Evolutionary conservation across 2,113 vertebrate species (phyloP), one percentile per base, ranked within the genome.

Genomic region (Halcyon senegalensis): DNA sequence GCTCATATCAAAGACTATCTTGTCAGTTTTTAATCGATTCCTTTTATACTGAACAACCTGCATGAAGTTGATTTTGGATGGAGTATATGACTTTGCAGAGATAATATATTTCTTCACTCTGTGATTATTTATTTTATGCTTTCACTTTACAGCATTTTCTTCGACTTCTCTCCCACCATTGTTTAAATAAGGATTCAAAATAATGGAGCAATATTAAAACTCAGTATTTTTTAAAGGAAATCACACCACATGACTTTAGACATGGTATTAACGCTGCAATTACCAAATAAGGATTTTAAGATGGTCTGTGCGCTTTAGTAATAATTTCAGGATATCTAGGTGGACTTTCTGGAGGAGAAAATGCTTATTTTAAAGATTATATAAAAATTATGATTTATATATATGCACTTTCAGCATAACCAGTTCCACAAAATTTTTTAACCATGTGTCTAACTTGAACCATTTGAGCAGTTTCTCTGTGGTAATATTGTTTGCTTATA

Each of bases 1-100:
- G 84, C 70, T 84, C 87, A 87, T 58, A 91, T 96, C 91, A 96
- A 92, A 87, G 81, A 39, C 30, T 92, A 62, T 74, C 12, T 44
- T 78, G 31, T 27, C 6, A 13, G 58, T 64, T 88, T 72, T 80
- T 44, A 96, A 82, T 69, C 8, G 0, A 74, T 87, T 87, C 56
- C 23, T 93, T 92, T 77, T 85, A 35, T 72, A 90, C 30, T 67
- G 60, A 94, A 95, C 46, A 95, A 90, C 31, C 62, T 87, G 41
- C 28, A 88, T 78, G 18, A 87, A 84, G 75, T 7, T 86, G 74
- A 24, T 85, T 95, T 96, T 87, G 77, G 48, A 85, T 78, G n/a
- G 27, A 37, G 7, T 51, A 21, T 37, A 76, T 43, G 39, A 27
- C 39, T 89, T 95, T 59, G 56, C 21, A 84, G 48, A 93, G 48